These are phyloP conservation scores for Triplophysa tibetana DNA, from an alignment of 2,113 vertebrate species.

Conservation along the genomic window DNA sequence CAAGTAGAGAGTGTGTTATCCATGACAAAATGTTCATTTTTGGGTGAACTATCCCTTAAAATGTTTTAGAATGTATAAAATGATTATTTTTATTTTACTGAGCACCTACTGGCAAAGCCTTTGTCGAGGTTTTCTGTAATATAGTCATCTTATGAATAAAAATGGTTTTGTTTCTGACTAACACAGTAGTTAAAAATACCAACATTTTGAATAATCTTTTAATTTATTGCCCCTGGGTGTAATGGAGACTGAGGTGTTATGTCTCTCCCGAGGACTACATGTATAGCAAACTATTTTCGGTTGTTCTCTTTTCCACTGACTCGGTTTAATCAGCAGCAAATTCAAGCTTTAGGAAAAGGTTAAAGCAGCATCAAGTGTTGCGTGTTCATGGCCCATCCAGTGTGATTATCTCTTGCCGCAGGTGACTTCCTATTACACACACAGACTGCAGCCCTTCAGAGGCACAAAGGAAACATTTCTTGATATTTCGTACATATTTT, in stretches of 20 bases:
- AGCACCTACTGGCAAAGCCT: too few species aligned
- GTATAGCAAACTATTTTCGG: conserved; percentile 44
- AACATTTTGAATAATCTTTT: background rate
- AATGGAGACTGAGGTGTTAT: conserved; percentile 40
- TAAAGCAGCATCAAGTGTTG: conserved; percentile 31
- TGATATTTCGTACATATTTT: background rate
- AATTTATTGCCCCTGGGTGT: background rate
- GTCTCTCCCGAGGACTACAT: conserved; percentile 41
- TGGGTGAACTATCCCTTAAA: too few species aligned
- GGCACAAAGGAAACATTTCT: background rate
- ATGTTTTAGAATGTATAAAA: too few species aligned
- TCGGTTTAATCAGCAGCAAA: conserved; percentile 61
- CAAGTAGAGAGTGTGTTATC: too few species aligned
- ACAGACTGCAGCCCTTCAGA: conserved; percentile 20
- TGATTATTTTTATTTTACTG: too few species aligned
- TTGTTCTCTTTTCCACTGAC: conserved; percentile 57
- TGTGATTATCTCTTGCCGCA: conserved; percentile 47
- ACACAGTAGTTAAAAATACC: background rate
- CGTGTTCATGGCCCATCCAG: conserved; percentile 41
- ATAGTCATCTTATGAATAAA: background rate
- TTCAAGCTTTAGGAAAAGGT: conserved; percentile 48
- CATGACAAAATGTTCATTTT: too few species aligned
- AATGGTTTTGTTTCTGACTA: background rate
- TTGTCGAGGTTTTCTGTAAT: background rate
- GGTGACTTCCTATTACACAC: conserved; percentile 52